These are phyloP conservation scores for Eurystomus gularis DNA, from an alignment of 2,113 vertebrate genomes.

Conservation along the genomic window DNA sequence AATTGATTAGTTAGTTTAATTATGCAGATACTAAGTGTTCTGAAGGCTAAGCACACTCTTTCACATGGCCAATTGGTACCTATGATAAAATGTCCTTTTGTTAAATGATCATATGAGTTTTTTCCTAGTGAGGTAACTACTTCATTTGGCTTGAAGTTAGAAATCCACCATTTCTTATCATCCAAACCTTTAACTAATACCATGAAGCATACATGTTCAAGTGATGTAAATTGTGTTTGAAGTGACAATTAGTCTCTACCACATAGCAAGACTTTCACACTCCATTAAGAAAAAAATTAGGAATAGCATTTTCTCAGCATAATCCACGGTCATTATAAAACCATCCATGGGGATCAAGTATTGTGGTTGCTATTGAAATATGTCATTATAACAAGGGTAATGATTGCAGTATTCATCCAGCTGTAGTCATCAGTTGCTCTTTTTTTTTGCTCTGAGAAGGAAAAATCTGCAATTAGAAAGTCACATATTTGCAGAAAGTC, in stretches of 20 bases:
- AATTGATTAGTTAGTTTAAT: slow-evolving; percentile 45
- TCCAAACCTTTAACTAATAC: background rate
- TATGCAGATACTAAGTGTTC: slow-evolving; percentile 17
- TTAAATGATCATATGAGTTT: background rate
- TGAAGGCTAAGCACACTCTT: background rate
- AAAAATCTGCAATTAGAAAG: slow-evolving; percentile 33
- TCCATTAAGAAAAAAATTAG: slow-evolving; percentile 57
- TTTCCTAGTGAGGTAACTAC: background rate
- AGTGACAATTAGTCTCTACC: slow-evolving; percentile 20
- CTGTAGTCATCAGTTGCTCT: slow-evolving; percentile 15
- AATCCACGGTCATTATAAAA: slow-evolving; percentile 29
- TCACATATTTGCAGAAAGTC: background rate
- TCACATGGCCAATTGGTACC: background rate
- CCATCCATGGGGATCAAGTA: background rate
- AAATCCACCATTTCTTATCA: slow-evolving; percentile 11
- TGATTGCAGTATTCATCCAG: slow-evolving; percentile 34
- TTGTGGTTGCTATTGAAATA: slow-evolving; percentile 42
- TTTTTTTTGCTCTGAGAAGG: background rate
- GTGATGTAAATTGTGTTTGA: slow-evolving; percentile 13
- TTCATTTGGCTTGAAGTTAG: background rate
- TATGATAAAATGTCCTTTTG: background rate
- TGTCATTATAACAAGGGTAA: slow-evolving; percentile 57
- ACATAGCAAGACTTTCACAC: slow-evolving; percentile 36
- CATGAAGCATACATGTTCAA: slow-evolving; percentile 24
- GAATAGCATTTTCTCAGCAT: slow-evolving; percentile 39